phyloP scores from a whole-genome alignment of 1,140 invertebrate genomes.

The Drosophila serrata region DNA sequence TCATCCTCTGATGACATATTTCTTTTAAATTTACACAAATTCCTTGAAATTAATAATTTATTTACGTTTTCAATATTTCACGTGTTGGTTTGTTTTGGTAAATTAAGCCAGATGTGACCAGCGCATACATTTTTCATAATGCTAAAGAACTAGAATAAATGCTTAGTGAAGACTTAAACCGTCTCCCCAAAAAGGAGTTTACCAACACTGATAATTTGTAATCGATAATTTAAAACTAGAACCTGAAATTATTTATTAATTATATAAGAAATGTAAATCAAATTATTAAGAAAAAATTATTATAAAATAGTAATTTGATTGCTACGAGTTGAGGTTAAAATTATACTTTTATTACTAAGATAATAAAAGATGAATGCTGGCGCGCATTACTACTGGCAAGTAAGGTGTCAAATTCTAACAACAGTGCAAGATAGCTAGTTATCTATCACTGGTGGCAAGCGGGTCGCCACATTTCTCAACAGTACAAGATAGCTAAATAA shows the following conservation, averaged over 20 bases:
- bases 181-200: not conserved
- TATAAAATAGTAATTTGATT: too few species aligned
- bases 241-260: too few species aligned
- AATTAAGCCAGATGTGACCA: not conserved
- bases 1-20: constrained; percentile 55
- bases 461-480: too few species aligned
- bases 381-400: too few species aligned
- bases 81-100: constrained; percentile 31
- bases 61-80: constrained; percentile 19
- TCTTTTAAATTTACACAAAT: not conserved
- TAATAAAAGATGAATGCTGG: too few species aligned
- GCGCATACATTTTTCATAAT: not conserved
- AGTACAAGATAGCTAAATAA: not conserved
- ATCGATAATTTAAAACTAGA: not conserved
- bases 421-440: too few species aligned
- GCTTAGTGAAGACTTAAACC: not conserved
- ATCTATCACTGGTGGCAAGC: too few species aligned
- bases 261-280: too few species aligned
- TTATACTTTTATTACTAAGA: too few species aligned
- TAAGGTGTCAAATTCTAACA: too few species aligned
- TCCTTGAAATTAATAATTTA: constrained; percentile 1
- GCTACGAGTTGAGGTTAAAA: too few species aligned
- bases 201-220: not conserved
- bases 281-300: too few species aligned
- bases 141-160: not conserved